Percentiles rank a stretch among this genome's conserved stretches.
Conservation (phyloP, 2,888 invertebrate genomes). For the Rugalucina vietnamica region DNA sequence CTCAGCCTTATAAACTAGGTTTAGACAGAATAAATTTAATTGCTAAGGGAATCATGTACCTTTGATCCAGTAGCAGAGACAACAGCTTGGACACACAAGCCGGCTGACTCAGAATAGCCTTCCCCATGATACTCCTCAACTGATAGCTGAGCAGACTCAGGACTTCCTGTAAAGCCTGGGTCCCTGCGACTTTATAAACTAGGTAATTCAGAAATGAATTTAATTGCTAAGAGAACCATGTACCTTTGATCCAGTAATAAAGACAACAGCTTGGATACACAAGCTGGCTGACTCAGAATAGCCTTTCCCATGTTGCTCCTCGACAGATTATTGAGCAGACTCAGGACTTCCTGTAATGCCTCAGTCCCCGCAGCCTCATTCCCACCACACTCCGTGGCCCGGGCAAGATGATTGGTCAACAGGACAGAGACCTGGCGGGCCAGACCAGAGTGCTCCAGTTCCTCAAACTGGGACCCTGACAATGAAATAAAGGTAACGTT, state of each 20-base stretch:
- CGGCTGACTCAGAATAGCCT: conserved; percentile 82
- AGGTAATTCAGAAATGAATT: background rate
- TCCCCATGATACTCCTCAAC: conserved; percentile 83
- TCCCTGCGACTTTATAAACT: conserved; percentile 63
- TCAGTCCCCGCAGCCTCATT: conserved; percentile 82
- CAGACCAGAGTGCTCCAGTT: conserved; percentile 82
- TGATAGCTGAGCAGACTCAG: conserved; percentile 82
- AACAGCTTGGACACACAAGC: conserved; percentile 83
- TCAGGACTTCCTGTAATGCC: conserved; percentile 83
- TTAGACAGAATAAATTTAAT: too few species aligned
- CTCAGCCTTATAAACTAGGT: too few species aligned
- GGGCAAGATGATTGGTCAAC: conserved; percentile 83
- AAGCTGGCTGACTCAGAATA: conserved; percentile 83
- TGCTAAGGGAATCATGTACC: conserved; percentile 73
- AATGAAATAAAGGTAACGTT: too few species aligned
- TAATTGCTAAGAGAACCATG: background rate
- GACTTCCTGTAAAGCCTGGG: conserved; percentile 83
- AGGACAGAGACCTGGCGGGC: conserved; percentile 83
- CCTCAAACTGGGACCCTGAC: conserved; percentile 75
- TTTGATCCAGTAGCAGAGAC: conserved; percentile 82
- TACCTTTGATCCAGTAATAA: conserved; percentile 83
- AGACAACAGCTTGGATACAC: conserved; percentile 83
- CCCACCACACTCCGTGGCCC: conserved; percentile 82
- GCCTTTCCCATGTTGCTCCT: conserved; percentile 83
- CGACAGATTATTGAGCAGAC: conserved; percentile 81